Conservation (phyloP, 2,113 vertebrate genomes). For the Pardalotus punctatus region DNA sequence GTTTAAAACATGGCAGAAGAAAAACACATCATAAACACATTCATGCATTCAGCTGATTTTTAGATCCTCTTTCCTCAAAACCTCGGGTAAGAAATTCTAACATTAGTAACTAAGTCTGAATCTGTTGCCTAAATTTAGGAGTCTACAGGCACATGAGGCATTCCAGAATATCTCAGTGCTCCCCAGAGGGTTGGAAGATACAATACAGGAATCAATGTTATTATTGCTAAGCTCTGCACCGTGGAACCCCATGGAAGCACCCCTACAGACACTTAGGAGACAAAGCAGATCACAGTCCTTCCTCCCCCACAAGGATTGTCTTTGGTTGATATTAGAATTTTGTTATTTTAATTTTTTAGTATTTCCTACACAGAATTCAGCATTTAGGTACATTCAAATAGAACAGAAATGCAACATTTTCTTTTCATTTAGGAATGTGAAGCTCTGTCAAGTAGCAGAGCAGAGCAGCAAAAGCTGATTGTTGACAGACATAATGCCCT, state of each 20-base stretch:
- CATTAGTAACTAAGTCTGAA: neutral
- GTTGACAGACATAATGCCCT: conserved; percentile 50
- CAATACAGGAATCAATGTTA: neutral
- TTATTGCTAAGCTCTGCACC: neutral
- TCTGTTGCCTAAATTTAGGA: neutral
- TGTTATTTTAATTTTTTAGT: neutral
- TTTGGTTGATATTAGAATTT: neutral
- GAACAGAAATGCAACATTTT: neutral
- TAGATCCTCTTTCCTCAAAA: neutral
- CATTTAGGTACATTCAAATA: neutral
- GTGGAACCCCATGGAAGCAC: neutral
- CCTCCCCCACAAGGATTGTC: neutral
- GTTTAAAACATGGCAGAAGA: neutral
- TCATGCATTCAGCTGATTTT: neutral
- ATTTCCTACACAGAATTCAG: neutral
- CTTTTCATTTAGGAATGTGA: neutral
- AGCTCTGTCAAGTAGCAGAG: neutral
- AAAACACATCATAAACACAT: neutral
- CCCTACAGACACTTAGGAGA: neutral
- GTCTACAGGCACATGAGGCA: neutral
- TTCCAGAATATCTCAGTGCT: neutral
- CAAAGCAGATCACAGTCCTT: neutral
- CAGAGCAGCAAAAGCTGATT: conserved; percentile 39
- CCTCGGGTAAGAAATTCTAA: neutral
- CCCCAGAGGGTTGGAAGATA: neutral